phyloP scores from a whole-genome alignment of 2,888 invertebrate genomes.

The Gortyna flavago region DNA sequence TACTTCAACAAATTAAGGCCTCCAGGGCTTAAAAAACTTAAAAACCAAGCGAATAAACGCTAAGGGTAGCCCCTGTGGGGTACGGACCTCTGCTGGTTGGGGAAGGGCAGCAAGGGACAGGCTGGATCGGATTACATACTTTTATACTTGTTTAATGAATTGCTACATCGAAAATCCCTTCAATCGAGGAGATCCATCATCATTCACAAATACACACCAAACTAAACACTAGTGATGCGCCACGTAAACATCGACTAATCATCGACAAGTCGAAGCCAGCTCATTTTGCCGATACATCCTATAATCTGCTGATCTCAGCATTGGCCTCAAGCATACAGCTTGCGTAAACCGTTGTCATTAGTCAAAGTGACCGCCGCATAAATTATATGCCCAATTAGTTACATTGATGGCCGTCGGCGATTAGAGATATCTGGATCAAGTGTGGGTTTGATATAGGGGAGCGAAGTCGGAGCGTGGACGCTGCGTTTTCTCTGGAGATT shows the following conservation, averaged over 20 bases:
- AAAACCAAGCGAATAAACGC: too few relatives aligned
- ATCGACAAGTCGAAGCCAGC: conserved; percentile 14
- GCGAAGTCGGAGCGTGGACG: conserved; percentile 11
- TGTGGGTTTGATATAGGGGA: conserved; percentile 55
- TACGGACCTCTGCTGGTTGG: too few relatives aligned
- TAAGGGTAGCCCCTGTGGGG: too few relatives aligned
- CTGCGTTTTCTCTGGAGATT: conserved; percentile 2
- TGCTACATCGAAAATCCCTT: background rate
- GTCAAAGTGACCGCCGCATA: conserved; percentile 82
- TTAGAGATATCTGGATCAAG: conserved; percentile 79
- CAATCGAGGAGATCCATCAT: background rate
- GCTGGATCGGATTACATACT: too few relatives aligned
- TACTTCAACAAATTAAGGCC: too few relatives aligned
- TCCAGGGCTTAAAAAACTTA: too few relatives aligned
- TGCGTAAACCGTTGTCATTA: conserved; percentile 77
- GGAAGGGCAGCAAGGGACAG: too few relatives aligned
- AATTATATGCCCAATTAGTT: conserved; percentile 87
- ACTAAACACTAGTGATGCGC: conserved; percentile 17
- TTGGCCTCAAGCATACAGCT: conserved; percentile 70
- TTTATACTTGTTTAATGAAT: background rate
- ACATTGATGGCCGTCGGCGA: conserved; percentile 83
- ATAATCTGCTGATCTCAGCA: conserved; percentile 62
- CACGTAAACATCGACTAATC: conserved; percentile 44
- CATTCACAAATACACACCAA: background rate
- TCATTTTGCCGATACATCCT: conserved; percentile 44